A percentile compares a stretch with the other conserved stretches of the same genome.
Conservation (phyloP, 2,888 invertebrate genomes). For the Euproctis similis region DNA sequence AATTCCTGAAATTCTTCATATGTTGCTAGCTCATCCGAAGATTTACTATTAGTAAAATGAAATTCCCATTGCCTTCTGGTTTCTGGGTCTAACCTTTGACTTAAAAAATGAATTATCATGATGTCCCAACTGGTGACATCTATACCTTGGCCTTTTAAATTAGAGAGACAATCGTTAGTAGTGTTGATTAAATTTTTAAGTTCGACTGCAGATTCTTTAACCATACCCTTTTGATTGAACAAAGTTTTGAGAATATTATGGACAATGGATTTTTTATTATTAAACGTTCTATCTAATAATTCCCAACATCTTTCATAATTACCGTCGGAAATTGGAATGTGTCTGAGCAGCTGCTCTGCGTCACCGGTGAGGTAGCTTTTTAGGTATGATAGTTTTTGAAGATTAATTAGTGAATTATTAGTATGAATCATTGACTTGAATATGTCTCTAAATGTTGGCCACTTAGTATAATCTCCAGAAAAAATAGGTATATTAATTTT, state of each 20-base stretch:
- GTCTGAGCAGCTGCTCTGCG: constrained; percentile 16
- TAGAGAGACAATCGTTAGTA: too few relatives aligned
- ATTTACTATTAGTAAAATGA: too few relatives aligned
- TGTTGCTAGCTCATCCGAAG: not conserved
- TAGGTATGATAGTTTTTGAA: constrained; percentile 19
- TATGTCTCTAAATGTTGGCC: constrained; percentile 16
- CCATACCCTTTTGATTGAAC: constrained; percentile 2
- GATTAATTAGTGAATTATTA: constrained; percentile 14
- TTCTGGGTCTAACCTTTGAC: not conserved
- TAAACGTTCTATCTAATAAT: constrained; percentile 11
- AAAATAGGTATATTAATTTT: constrained; percentile 8
- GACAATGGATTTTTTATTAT: constrained; percentile 16
- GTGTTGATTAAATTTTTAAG: too few relatives aligned
- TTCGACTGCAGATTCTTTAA: constrained; percentile 11
- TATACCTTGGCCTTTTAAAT: not conserved
- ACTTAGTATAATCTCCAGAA: constrained; percentile 18
- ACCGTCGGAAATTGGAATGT: constrained; percentile 8
- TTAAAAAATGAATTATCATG: not conserved
- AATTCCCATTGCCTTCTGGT: constrained; percentile 2
- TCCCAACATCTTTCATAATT: constrained; percentile 17
- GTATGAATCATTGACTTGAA: constrained; percentile 16
- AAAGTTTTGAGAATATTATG: constrained; percentile 11
- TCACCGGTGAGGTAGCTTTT: constrained; percentile 16
- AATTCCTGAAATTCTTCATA: not conserved
- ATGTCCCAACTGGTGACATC: constrained; percentile 1